These are phyloP conservation scores for Spicauda simplicius DNA, from an alignment of 2,888 invertebrate genomes.

Conservation along the genomic window DNA sequence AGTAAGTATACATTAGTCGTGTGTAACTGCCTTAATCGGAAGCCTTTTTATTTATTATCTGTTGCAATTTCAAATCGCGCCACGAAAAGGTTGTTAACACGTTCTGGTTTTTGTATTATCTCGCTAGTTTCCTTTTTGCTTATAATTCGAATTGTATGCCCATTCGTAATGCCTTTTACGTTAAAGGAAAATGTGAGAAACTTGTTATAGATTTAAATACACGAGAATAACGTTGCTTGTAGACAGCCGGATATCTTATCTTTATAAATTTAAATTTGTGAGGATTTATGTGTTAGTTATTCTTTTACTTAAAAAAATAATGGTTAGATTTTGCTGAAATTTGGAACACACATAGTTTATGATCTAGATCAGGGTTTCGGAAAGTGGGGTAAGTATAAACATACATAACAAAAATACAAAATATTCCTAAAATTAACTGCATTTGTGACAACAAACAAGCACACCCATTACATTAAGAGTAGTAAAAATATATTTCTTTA, in stretches of 20 bases:
- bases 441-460: no score
- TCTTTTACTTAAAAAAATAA: no score
- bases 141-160: conserved; percentile 26
- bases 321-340: no score
- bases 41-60: conserved; percentile 33
- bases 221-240: neutral
- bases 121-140: conserved; percentile 3
- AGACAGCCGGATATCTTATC: neutral
- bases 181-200: conserved; percentile 12
- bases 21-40: conserved; percentile 40
- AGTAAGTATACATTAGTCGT: neutral
- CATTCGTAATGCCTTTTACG: conserved; percentile 33
- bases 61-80: conserved; percentile 34
- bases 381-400: no score
- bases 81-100: conserved; percentile 35
- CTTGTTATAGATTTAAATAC: conserved; percentile 1
- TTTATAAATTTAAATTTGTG: no score
- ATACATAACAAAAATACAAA: no score
- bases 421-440: no score
- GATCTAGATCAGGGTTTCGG: no score
- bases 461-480: no score
- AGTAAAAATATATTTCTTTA: no score
- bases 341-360: no score
- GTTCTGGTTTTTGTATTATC: conserved; percentile 15
- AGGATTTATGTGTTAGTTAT: no score